Percentiles rank a stretch among this genome's conserved stretches.
Evolutionary conservation across 2,797 vertebrate genomes (phyloP).

Genomic region (Sebastes steindachneri): DNA sequence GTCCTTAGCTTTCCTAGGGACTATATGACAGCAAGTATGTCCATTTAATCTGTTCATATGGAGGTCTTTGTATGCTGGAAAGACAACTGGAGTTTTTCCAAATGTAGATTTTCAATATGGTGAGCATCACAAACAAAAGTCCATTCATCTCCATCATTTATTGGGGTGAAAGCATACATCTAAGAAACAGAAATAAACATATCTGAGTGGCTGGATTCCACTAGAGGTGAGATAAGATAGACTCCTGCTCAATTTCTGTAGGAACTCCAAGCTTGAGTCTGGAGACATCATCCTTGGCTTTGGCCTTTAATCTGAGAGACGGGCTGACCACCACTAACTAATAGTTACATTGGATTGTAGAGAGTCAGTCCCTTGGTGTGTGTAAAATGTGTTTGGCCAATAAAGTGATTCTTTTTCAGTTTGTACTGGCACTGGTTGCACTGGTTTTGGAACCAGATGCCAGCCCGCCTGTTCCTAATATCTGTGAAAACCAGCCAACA

Average conservation of each 20-base stretch:
- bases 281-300: not conserved
- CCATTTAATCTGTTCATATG: not conserved
- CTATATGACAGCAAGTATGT: not conserved
- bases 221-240: not conserved
- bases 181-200: not conserved
- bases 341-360: not conserved
- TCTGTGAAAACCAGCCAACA: slow-evolving; percentile 1
- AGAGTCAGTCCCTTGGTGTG: not conserved
- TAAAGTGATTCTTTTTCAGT: slow-evolving; percentile 7
- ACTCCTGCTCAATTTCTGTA: not conserved
- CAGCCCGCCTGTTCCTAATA: not conserved
- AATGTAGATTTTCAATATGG: not conserved
- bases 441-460: slow-evolving; percentile 17
- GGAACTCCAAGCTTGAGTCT: slow-evolving; percentile 6
- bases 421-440: slow-evolving; percentile 1
- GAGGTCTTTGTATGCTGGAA: not conserved
- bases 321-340: not conserved
- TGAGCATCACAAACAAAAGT: not conserved
- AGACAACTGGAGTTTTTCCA: not conserved
- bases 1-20: not conserved
- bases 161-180: not conserved
- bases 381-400: slow-evolving; percentile 7
- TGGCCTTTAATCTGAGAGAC: slow-evolving; percentile 1
- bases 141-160: not conserved
- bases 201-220: not conserved